phyloP scores from a whole-genome alignment of 2,888 invertebrate genomes.

The Brachylomia viminalis region DNA sequence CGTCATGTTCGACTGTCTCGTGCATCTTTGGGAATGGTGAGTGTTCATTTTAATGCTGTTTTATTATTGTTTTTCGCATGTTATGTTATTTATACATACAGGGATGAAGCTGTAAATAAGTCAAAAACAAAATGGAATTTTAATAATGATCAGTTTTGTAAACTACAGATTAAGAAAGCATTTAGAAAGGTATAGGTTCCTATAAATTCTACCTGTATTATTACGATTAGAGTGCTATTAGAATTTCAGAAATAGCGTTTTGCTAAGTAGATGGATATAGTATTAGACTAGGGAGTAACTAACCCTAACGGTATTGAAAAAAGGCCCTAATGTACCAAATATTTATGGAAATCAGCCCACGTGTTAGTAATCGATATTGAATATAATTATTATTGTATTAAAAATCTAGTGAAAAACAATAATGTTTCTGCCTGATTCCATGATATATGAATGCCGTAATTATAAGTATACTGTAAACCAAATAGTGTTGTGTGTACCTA shows the following conservation, averaged over 20 bases:
- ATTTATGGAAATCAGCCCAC: constrained; percentile 1
- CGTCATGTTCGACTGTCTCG: constrained; percentile 88
- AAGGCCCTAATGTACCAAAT: not conserved
- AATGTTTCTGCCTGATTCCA: not conserved
- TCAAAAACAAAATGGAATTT: not conserved
- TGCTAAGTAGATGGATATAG: not conserved
- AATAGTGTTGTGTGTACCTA: not conserved
- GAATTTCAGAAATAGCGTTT: not conserved
- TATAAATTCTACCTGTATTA: not conserved
- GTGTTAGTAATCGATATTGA: constrained; percentile 24
- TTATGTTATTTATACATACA: not conserved
- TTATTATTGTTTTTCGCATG: not conserved
- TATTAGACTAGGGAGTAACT: not conserved
- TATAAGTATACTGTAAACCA: not conserved
- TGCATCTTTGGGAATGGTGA: constrained; percentile 89
- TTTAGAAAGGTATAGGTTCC: not conserved
- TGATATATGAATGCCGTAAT: not conserved
- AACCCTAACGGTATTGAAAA: not conserved
- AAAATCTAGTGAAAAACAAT: not conserved
- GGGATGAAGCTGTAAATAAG: not conserved
- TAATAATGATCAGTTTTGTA: not conserved
- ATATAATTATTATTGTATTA: not conserved
- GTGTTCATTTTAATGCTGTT: constrained; percentile 54
- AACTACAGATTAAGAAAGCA: not conserved
- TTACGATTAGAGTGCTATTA: not conserved